phyloP scores from a whole-genome alignment of 1,140 invertebrate genomes.

The Caenorhabditis inopinata region DNA sequence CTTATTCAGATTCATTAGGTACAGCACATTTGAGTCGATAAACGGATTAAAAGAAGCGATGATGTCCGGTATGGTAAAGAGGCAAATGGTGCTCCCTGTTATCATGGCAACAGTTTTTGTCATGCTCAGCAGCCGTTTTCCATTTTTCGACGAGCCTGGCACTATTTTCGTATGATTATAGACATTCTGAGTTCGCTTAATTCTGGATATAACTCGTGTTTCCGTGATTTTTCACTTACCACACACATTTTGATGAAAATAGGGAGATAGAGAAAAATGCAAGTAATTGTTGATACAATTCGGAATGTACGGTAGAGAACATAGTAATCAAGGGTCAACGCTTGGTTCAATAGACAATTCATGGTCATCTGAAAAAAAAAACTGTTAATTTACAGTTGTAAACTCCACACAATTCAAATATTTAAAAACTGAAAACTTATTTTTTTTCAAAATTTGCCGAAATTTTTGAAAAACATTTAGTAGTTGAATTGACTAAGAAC shows the following conservation, averaged over 20 bases:
- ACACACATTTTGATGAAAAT: conserved; percentile 13
- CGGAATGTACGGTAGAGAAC: background rate
- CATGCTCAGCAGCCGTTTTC: background rate
- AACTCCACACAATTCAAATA: no score
- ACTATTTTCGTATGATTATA: conserved; percentile 5
- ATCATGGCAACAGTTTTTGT: conserved; percentile 20
- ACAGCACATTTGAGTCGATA: background rate
- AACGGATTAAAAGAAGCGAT: background rate
- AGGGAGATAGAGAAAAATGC: background rate
- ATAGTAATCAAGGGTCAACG: background rate
- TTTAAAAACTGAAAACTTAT: no score
- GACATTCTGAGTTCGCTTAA: conserved; percentile 24
- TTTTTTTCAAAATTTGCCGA: no score
- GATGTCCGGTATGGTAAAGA: background rate
- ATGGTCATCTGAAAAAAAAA: background rate
- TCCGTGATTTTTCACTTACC: no score
- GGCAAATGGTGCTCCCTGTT: background rate
- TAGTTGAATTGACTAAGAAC: no score
- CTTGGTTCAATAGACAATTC: conserved; percentile 15
- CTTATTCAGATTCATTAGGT: conserved; percentile 11
- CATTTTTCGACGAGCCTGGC: background rate
- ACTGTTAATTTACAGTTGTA: background rate
- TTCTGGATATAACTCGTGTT: no score
- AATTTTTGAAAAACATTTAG: no score
- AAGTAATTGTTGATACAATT: background rate